Evolutionary conservation across 2,888 invertebrate genomes (phyloP), one percentile per base, ranked within the genome.

Genomic region (Atrina japonica): DNA sequence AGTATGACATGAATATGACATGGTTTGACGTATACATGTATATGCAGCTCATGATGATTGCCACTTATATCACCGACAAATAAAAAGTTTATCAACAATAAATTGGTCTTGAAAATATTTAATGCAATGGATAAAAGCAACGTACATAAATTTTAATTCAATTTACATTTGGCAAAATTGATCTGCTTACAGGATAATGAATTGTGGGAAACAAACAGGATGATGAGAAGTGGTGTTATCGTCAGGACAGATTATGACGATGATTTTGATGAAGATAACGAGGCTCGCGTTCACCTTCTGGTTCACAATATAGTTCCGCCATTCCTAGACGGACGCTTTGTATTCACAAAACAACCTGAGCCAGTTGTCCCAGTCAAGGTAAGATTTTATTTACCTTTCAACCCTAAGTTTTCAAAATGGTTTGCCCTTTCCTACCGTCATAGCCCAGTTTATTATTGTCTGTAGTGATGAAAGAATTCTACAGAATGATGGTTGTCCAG

Each of bases 241-340:
- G 95, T 95, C 87, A 94, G 95, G 30, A 94, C 96, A 0, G 85
- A 88, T 56, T 89, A 82, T 68, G 89, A 90, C 88, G 96, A 97
- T 83, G 98, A 98, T 89, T 95, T 96, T 88, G 92, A 92, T 59
- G 99, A 99, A 91, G 97, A 98, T 90, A 96, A 94, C 52, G 95
- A 97, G 69, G 97, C 97, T 75, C 92, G 98, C 50, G 98, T 99
- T 0, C 98, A 99, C 92, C 92, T 99, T 21, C 91, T 99, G 7
- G 99, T 99, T 0, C 98, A 98, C 90, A 99, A 99, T 89, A 97
- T 99, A 69, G 96, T 99, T 7, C 99, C 99, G 0, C 99, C 99
- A 0, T 99, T 99, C 91, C 92, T 99, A 2, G 99, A 99, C 91
- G 99, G 99, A 0, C 93, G 99, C 66, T 99, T 99, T 81, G 98